Evolutionary conservation across 2,888 invertebrate genomes (phyloP).

Genomic region (Drosophila pseudotakahashii): DNA sequence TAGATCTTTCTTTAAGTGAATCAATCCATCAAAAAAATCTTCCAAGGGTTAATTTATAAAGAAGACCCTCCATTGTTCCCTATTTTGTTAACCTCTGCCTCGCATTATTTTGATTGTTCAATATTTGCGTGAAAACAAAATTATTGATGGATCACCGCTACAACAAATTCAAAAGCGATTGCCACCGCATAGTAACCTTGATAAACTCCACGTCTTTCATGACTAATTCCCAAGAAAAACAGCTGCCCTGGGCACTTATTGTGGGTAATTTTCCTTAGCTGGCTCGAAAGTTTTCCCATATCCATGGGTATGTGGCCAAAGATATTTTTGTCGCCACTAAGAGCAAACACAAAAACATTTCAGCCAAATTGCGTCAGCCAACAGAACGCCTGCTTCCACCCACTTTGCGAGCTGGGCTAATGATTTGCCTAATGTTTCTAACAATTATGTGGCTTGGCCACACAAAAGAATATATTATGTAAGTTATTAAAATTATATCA

Average conservation of each 20-base stretch:
- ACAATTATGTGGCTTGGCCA: slow-evolving; percentile 71
- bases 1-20: not conserved
- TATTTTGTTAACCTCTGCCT: slow-evolving; percentile 14
- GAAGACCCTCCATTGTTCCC: slow-evolving; percentile 10
- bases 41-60: slow-evolving; percentile 26
- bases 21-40: slow-evolving; percentile 18
- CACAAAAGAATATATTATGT: slow-evolving; percentile 77
- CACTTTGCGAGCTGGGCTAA: slow-evolving; percentile 53
- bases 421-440: slow-evolving; percentile 77
- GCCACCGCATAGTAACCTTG: slow-evolving; percentile 17
- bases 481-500: slow-evolving; percentile 78
- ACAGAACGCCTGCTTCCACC: slow-evolving; percentile 17
- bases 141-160: slow-evolving; percentile 33
- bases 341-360: slow-evolving; percentile 46
- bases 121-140: slow-evolving; percentile 12
- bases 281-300: slow-evolving; percentile 41
- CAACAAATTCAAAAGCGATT: slow-evolving; percentile 22
- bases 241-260: slow-evolving; percentile 33
- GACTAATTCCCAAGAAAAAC: slow-evolving; percentile 30
- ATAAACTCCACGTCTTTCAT: slow-evolving; percentile 20
- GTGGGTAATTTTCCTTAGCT: slow-evolving; percentile 25
- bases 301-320: slow-evolving; percentile 21
- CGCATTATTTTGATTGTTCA: slow-evolving; percentile 11
- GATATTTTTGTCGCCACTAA: slow-evolving; percentile 35
- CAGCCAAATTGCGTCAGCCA: slow-evolving; percentile 40